These are phyloP conservation scores for Peucedramus taeniatus DNA, from an alignment of 2,113 vertebrate species.

Conservation along the genomic window DNA sequence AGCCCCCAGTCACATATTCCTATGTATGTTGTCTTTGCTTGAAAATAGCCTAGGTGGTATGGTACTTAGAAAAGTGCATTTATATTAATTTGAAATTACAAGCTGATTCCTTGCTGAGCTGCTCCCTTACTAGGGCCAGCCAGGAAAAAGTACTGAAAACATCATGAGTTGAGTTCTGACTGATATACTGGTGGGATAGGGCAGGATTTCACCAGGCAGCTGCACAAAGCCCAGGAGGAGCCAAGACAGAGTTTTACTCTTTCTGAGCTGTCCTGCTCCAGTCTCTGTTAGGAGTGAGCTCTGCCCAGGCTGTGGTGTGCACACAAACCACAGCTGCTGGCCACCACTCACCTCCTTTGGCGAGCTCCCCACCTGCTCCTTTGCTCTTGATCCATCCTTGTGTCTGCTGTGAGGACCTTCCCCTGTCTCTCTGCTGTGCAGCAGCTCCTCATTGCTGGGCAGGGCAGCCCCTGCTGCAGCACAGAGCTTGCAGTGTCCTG, in stretches of 20 bases:
- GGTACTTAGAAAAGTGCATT: not conserved
- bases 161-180: not conserved
- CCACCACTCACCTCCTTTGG: not conserved
- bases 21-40: not conserved
- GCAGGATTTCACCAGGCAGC: not conserved
- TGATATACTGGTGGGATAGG: not conserved
- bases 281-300: not conserved
- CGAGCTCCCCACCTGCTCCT: not conserved
- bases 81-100: not conserved
- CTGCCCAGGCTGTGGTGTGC: not conserved
- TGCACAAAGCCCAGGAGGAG: not conserved
- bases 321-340: not conserved
- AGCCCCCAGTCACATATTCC: not conserved
- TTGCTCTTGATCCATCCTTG: not conserved
- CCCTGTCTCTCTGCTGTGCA: not conserved
- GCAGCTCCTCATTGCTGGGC: not conserved
- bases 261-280: not conserved
- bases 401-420: not conserved
- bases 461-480: not conserved
- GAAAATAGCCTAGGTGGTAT: not conserved
- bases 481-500: not conserved
- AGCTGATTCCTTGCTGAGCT: slow-evolving; percentile 8
- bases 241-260: not conserved
- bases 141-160: slow-evolving; percentile 2
- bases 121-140: not conserved